Conservation (phyloP, 1,140 invertebrate species). For the Laupala kohalensis region DNA sequence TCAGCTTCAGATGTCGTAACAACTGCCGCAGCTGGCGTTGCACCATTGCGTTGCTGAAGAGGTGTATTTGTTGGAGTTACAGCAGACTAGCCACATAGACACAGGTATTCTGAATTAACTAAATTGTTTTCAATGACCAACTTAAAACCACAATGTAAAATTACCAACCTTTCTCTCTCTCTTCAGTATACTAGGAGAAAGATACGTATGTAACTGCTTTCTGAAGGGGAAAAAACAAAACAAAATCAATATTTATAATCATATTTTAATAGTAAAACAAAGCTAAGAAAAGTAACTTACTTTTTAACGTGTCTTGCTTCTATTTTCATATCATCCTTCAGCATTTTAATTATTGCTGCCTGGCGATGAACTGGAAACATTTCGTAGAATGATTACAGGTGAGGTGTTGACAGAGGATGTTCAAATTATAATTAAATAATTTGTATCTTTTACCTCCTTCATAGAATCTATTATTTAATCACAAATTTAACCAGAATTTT, state of each 20-base stretch:
- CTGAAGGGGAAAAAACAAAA: conserved; percentile 23
- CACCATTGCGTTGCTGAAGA: background rate
- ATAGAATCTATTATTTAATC: no score
- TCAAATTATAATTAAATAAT: no score
- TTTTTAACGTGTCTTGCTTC: conserved; percentile 47
- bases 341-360: conserved; percentile 56
- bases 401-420: no score
- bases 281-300: no score
- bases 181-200: conserved; percentile 53
- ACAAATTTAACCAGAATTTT: no score
- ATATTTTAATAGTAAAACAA: conserved; percentile 8
- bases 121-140: background rate
- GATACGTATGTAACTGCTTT: conserved; percentile 61
- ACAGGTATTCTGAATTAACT: background rate
- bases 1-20: background rate
- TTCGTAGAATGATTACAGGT: no score
- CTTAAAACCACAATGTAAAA: background rate
- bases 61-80: background rate
- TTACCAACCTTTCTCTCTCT: conserved; percentile 42
- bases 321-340: conserved; percentile 81
- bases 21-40: background rate
- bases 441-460: no score
- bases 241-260: background rate
- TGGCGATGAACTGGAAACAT: conserved; percentile 49
- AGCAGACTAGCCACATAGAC: background rate